These are phyloP conservation scores for Triplophysa dalaica DNA, from an alignment of 2,113 vertebrate genomes.

Conservation along the genomic window DNA sequence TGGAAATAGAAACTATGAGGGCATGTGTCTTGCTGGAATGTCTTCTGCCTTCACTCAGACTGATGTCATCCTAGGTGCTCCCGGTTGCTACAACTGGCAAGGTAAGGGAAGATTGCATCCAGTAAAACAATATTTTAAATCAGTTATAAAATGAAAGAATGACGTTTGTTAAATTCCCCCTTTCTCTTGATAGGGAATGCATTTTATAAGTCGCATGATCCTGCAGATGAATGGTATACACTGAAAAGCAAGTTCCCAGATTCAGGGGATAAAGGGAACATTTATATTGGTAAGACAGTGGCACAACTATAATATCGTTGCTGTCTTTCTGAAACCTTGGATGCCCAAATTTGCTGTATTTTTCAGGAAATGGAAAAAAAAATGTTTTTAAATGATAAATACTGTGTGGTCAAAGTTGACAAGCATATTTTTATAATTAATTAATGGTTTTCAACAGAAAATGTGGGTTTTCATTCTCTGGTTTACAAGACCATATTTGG, in stretches of 20 bases:
- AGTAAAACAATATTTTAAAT: neutral
- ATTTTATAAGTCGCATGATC: constrained; percentile 37
- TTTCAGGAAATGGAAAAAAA: neutral
- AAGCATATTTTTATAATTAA: no score
- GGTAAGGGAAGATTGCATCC: constrained; percentile 64
- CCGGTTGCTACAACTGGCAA: constrained; percentile 90
- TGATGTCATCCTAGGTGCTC: constrained; percentile 80
- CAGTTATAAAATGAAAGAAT: neutral
- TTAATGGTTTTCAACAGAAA: neutral
- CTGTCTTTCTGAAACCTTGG: neutral
- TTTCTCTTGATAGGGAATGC: constrained; percentile 47
- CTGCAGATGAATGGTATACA: neutral
- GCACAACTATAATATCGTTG: neutral
- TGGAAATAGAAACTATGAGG: constrained; percentile 69
- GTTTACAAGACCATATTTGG: neutral
- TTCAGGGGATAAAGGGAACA: constrained; percentile 8
- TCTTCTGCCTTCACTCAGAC: constrained; percentile 79
- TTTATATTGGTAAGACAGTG: constrained; percentile 52
- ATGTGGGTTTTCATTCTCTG: neutral
- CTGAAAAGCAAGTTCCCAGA: constrained; percentile 34
- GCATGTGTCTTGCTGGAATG: constrained; percentile 89
- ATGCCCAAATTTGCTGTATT: no score
- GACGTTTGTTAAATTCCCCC: neutral
- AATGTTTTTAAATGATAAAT: no score
- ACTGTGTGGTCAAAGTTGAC: no score